Percentiles rank a stretch among this genome's conserved stretches.
These are phyloP conservation scores for Caenorhabditis sp. DNA, from an alignment of 2,888 invertebrate species.

Conservation along the genomic window DNA sequence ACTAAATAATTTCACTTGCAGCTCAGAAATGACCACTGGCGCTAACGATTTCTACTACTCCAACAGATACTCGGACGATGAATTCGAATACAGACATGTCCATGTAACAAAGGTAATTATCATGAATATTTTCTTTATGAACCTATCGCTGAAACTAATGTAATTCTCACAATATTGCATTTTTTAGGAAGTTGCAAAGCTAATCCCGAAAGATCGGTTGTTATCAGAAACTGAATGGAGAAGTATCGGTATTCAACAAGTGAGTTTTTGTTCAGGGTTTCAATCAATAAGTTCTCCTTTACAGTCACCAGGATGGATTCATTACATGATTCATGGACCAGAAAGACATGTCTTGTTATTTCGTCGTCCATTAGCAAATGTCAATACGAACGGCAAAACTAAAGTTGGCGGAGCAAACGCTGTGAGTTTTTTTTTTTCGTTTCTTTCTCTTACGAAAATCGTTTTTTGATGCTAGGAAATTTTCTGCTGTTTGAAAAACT, in stretches of 20 bases:
- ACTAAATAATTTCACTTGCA: too few relatives aligned
- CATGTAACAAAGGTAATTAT: conserved; percentile 54
- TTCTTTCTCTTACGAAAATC: too few relatives aligned
- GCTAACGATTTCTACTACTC: conserved; percentile 69
- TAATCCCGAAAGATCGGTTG: conserved; percentile 67
- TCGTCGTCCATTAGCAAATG: conserved; percentile 56
- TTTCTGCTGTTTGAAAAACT: too few relatives aligned
- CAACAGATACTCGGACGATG: conserved; percentile 68
- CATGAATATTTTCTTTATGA: too few relatives aligned
- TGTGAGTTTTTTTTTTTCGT: conserved; percentile 11
- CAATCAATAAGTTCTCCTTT: conserved; percentile 4
- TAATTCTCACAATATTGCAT: too few relatives aligned
- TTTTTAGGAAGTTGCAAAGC: conserved; percentile 59
- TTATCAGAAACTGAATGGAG: conserved; percentile 69
- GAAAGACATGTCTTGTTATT: conserved; percentile 67
- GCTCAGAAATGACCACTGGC: conserved; percentile 48
- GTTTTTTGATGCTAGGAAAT: too few relatives aligned
- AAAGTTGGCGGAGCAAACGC: conserved; percentile 11
- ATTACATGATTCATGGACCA: conserved; percentile 69
- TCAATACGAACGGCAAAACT: conserved; percentile 5
- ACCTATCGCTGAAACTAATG: too few relatives aligned
- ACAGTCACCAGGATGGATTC: conserved; percentile 64
- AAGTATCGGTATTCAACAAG: conserved; percentile 67
- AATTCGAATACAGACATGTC: conserved; percentile 67
- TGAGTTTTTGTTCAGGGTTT: conserved; percentile 3